A percentile compares a stretch with the other conserved stretches of the same genome.
Evolutionary conservation across 2,888 invertebrate genomes (phyloP).

Genomic region (Mimas tiliae): DNA sequence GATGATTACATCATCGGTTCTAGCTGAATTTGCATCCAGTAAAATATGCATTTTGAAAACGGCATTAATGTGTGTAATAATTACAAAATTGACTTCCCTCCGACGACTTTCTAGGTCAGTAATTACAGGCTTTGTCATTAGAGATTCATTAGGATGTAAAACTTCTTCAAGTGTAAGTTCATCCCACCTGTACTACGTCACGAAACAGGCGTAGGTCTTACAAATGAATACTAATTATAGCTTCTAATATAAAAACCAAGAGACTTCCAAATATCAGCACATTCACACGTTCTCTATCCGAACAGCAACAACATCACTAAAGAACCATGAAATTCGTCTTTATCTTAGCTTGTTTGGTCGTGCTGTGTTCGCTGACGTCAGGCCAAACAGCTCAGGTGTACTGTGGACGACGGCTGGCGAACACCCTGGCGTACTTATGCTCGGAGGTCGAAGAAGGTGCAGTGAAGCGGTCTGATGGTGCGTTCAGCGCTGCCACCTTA

Average conservation of each 20-base stretch:
- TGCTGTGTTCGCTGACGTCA: neutral
- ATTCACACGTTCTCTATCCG: slow-evolving; percentile 9
- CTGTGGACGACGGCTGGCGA: slow-evolving; percentile 15
- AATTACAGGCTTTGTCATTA: neutral
- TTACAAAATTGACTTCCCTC: no score
- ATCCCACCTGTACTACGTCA: slow-evolving; percentile 9
- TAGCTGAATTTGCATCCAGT: no score
- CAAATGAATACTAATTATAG: neutral
- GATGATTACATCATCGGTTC: no score
- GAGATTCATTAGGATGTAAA: slow-evolving; percentile 4
- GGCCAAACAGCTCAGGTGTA: neutral
- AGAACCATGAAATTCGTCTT: neutral
- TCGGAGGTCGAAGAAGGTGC: slow-evolving; percentile 2
- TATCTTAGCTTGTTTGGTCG: neutral
- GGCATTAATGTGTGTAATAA: no score
- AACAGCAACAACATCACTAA: neutral
- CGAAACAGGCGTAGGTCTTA: neutral
- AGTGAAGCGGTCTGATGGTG: slow-evolving; percentile 15
- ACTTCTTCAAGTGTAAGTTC: neutral
- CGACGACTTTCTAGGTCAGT: neutral
- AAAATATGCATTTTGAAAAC: no score
- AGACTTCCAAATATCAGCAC: neutral
- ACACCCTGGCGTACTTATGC: neutral
- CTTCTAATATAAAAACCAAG: neutral
- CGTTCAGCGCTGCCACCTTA: neutral